Evolutionary conservation across 2,113 vertebrate genomes (phyloP).

Genomic region (Oncorhynchus nerka): DNA sequence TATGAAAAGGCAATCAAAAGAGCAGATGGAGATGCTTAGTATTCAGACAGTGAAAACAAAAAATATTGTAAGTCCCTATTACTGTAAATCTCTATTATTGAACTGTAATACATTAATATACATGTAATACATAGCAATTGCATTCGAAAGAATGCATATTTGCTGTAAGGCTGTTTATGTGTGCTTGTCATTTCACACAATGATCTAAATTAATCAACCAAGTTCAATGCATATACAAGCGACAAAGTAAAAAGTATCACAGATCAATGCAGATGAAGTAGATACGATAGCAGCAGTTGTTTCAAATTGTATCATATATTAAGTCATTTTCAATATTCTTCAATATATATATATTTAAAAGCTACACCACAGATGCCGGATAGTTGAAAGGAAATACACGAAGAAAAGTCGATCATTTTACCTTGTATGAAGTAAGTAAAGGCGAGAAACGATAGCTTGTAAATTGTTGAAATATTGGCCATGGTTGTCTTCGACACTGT

Average conservation of each 20-base stretch:
- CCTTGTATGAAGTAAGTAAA: slow-evolving; percentile 39
- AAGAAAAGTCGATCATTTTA: slow-evolving; percentile 16
- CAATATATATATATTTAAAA: background rate
- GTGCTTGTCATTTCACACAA: too few relatives aligned
- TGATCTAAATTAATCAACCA: too few relatives aligned
- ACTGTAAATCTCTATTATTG: too few relatives aligned
- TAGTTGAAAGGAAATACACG: background rate
- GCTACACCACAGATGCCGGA: background rate
- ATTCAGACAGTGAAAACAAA: too few relatives aligned
- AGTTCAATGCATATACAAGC: too few relatives aligned
- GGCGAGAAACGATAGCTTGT: slow-evolving; percentile 43
- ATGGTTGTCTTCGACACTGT: slow-evolving; percentile 11
- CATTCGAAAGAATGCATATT: too few relatives aligned
- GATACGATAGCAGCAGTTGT: background rate
- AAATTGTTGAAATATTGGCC: slow-evolving; percentile 46
- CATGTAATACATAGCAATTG: too few relatives aligned
- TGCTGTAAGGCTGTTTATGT: too few relatives aligned
- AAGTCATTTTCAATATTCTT: background rate
- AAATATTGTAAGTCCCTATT: too few relatives aligned
- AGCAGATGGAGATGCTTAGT: background rate
- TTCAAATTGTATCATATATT: too few relatives aligned
- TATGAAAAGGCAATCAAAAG: background rate
- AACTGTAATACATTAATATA: too few relatives aligned
- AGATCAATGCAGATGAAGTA: background rate
- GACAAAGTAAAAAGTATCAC: background rate